phyloP scores from a whole-genome alignment of 2,888 invertebrate genomes.

The Sphaerophoria taeniata region DNA sequence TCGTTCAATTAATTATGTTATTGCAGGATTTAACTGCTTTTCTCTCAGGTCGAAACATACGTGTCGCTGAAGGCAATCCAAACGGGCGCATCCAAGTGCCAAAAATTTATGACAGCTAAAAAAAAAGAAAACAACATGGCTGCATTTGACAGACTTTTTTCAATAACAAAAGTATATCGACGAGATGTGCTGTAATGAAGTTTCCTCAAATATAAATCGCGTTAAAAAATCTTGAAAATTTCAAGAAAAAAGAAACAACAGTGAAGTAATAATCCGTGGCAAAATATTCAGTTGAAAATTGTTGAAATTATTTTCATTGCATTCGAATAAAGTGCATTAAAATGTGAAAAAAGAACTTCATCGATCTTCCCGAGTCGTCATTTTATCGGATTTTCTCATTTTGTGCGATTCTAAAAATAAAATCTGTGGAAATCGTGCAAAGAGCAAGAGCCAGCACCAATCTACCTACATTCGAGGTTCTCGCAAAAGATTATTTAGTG shows the following conservation, averaged over 20 bases:
- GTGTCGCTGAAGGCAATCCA: no score
- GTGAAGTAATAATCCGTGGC: constrained; percentile 8
- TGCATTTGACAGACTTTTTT: constrained; percentile 65
- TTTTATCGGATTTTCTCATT: constrained; percentile 60
- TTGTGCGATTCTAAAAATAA: constrained; percentile 69
- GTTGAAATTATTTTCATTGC: not conserved
- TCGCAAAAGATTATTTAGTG: constrained; percentile 43
- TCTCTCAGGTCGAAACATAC: no score
- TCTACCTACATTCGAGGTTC: constrained; percentile 5
- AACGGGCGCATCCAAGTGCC: no score
- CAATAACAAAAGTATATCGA: constrained; percentile 64
- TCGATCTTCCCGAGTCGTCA: constrained; percentile 55
- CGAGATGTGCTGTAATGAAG: constrained; percentile 62
- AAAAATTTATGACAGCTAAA: constrained; percentile 41
- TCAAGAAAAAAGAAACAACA: not conserved
- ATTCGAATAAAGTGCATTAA: constrained; percentile 6
- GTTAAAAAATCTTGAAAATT: constrained; percentile 27
- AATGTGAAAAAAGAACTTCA: constrained; percentile 64
- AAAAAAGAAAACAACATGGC: constrained; percentile 66
- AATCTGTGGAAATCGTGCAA: constrained; percentile 49
- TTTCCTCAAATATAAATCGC: constrained; percentile 36
- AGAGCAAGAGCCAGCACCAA: not conserved
- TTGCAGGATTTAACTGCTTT: no score
- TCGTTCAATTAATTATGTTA: no score
- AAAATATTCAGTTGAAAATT: constrained; percentile 11